These are phyloP conservation scores for Polypterus senegalus DNA, from an alignment of 2,113 vertebrate species.

Conservation along the genomic window DNA sequence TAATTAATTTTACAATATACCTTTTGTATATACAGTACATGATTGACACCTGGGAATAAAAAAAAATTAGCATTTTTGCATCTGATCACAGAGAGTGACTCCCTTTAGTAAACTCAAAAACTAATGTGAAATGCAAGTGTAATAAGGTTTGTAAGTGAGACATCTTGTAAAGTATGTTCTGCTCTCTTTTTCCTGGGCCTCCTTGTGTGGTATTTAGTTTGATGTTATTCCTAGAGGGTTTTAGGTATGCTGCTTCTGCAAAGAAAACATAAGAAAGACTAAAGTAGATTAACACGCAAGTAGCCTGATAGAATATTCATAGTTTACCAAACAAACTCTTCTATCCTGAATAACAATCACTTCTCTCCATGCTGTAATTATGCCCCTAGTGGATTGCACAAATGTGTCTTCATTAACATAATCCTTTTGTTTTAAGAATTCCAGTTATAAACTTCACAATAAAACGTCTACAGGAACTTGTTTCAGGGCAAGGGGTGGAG, in stretches of 20 bases:
- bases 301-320: constrained; percentile 8
- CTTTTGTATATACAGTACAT: too few relatives aligned
- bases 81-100: too few relatives aligned
- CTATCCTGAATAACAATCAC: constrained; percentile 43
- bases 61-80: too few relatives aligned
- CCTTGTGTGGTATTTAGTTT: too few relatives aligned
- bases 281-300: constrained; percentile 6
- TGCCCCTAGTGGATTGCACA: constrained; percentile 39
- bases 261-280: background rate
- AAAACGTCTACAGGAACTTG: background rate
- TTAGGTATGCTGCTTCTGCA: background rate
- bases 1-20: too few relatives aligned
- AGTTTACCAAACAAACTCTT: constrained; percentile 8
- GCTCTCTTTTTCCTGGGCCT: too few relatives aligned
- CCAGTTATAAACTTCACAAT: background rate
- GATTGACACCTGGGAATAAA: too few relatives aligned
- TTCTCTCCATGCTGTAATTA: constrained; percentile 38
- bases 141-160: too few relatives aligned
- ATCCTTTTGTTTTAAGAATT: background rate
- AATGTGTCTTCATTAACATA: constrained; percentile 1
- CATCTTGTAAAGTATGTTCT: too few relatives aligned
- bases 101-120: too few relatives aligned
- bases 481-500: background rate
- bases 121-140: too few relatives aligned
- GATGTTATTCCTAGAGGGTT: background rate